Evolutionary conservation across 2,797 vertebrate genomes (phyloP), one percentile per base, ranked within the genome.

Genomic region (Macropodus opercularis): DNA sequence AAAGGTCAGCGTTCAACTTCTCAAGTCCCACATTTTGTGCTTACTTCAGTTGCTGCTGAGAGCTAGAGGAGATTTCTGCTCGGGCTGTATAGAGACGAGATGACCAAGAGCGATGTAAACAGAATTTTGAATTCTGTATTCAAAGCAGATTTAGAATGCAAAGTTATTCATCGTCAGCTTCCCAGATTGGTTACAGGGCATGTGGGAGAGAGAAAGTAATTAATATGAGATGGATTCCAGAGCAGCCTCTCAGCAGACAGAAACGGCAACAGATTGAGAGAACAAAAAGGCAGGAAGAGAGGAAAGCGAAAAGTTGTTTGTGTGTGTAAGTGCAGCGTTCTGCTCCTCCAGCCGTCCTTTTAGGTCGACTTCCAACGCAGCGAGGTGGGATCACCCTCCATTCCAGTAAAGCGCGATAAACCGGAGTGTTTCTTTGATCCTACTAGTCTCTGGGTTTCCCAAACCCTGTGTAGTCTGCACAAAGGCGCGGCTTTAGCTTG

Each of bases 101-200:
- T 85, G 90, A 88, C 85, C 64, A 82, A 77, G 72, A 88, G 75
- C 55, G 56, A 57, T 68, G 75, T 89, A 87, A 90, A 90, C 83
- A 74, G 80, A 84, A 77, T 86, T 79, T 79, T 65, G 74, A 85
- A 87, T 90, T 89, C 66, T 69, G 63, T 85, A 85, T 90, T 86
- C 67, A 72, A 81, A 83, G 85, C 71, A 67, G 75, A 87, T 86
- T 89, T 90, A 72, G 65, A 86, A 91, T 90, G 90, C 89, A 88
- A 89, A 91, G 84, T 91, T 90, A 92, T 91, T 90, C 88, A 87
- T 88, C 78, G 75, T 84, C 80, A 76, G 79, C 74, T 84, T 83
- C 80, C 73, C 71, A 90, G 84, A 90, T 92, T 90, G 87, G 90
- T 89, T 91, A 83, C 79, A 79, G 87, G 88, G 83, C 76, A 86